Percentiles rank a stretch among this genome's conserved stretches.
Conservation (phyloP, 2,113 vertebrate species). For the Petaurus breviceps region DNA sequence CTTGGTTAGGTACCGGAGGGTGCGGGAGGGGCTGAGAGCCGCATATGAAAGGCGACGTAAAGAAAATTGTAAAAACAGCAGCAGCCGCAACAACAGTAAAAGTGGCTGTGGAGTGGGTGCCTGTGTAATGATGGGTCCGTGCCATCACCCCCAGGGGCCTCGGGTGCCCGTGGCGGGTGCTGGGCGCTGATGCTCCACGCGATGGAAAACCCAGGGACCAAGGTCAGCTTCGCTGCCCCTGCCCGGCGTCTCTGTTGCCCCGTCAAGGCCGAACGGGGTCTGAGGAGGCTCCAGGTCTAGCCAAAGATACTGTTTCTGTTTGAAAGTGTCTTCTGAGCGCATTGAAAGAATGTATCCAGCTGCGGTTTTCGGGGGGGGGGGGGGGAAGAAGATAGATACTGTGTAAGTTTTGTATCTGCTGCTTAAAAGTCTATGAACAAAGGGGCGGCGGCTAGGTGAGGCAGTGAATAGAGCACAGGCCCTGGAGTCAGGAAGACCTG, state of each 20-base stretch:
- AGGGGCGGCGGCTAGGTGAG: no score
- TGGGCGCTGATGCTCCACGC: rapidly evolving
- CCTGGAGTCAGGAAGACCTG: no score
- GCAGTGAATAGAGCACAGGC: no score
- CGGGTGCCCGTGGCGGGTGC: background rate
- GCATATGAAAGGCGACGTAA: background rate
- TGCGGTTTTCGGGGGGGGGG: background rate
- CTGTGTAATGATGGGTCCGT: background rate
- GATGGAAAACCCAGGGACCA: background rate
- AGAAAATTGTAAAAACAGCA: background rate
- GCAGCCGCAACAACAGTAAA: no score
- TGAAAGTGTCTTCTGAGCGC: no score
- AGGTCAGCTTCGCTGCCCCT: background rate
- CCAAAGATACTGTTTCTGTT: background rate
- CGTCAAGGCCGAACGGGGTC: background rate
- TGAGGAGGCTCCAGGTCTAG: background rate
- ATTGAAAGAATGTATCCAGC: background rate
- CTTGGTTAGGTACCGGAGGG: background rate
- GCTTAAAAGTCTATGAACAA: background rate
- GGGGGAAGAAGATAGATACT: background rate
- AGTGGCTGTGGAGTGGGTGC: no score
- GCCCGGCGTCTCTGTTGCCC: background rate
- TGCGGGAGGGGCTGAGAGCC: background rate
- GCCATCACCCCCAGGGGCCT: no score
- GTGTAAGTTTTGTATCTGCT: background rate